Evolutionary conservation across 1,140 invertebrate species (phyloP), one percentile per base, ranked within the genome.

Genomic region (Papilio dardanus): DNA sequence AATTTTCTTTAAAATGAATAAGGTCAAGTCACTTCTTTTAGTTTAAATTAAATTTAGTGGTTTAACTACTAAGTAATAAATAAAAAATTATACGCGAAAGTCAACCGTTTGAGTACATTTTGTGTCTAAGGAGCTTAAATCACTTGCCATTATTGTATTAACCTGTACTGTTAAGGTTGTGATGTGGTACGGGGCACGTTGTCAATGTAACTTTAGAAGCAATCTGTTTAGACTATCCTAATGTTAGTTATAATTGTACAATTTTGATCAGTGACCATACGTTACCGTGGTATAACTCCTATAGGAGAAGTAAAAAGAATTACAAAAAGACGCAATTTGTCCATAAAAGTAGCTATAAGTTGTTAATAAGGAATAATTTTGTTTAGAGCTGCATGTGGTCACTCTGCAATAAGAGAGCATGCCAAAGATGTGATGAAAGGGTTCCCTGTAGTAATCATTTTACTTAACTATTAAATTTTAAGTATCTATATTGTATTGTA

Each of bases 341-440:
- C 46, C 50, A 54, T 46, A 24, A 24, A 24, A 54, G 8, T 54
- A 24, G 24, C 3, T 54, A 54, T 24, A 21, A 54, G 21, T 24
- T 54, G 50, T 54, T 54, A 24, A 8, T 54, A 54, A 54, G 50
- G 10, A 28, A 24, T 24, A 24, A 68, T 68, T 33, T 33, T 68
- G 33, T 68, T 40, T 46, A 46, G 42, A 33, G 14, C 30, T 37
- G 31, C 66, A 68, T 37, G 42, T 50, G 69, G 40, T 73, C 40
- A 54, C 46, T 71, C 24, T 24, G 24, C 46, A 30, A 50, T 54
- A 42, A 30, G 69, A 54, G 46, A 21, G 21, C 69, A 50, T 73
- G 69, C 69, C 69, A 73, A 73, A 73, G 69, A 73, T 54, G 28
- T 73, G 30, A 58, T 73, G 42, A 30, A 73, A 73, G 30, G 46